Evolutionary conservation across 2,113 vertebrate species (phyloP), one percentile per base, ranked within the genome.

Genomic region (Onychostoma macrolepis): DNA sequence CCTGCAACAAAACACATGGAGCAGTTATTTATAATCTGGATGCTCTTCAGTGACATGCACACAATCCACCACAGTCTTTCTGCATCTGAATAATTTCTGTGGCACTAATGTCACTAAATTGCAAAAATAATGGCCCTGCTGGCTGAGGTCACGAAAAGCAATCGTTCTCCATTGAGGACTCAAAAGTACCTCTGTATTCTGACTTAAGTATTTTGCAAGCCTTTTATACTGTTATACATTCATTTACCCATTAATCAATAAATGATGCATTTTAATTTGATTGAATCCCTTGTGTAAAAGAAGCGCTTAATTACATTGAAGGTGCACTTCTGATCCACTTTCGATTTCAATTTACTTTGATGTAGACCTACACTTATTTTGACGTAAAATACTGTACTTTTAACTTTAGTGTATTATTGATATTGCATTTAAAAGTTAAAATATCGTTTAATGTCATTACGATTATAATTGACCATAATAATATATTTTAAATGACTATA

Each of bases 1-100:
- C 91, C 95, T 96, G 90, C 65, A 67, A 24, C 15, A 83, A 53
- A 88, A 84, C 69, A 58, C 65, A 71, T 4, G 24, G 8, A n/a
- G 13, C 17, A 71, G 5, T 4, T 15, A 82, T 82, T 11, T 50
- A 67, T 9, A 45, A 19, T n/a, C 50, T 41, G 19, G 9, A 61
- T 43, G 36, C 2, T 56, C 28, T 13, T 41, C 33, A 4, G 56
- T 28, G 2, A 58, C 77, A 80, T 12, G 6, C 33, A 15, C 19
- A n/a, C 78, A 80, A 33, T 30, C 43, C 45, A 30, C 12, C 2
- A 6, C n/a, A 28, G n/a, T 61, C 24, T 24, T 61, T 28, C 24
- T 61, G 0, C 58, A 61, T 61, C 58, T 61, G 58, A 11, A 61
- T 26, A 4, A 26, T 11, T 61, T 61, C 58, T 26, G n/a, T 26